Base-by-base conservation (phyloP, 2,888 invertebrate species). In the Tetrapedia diversipes region DNA sequence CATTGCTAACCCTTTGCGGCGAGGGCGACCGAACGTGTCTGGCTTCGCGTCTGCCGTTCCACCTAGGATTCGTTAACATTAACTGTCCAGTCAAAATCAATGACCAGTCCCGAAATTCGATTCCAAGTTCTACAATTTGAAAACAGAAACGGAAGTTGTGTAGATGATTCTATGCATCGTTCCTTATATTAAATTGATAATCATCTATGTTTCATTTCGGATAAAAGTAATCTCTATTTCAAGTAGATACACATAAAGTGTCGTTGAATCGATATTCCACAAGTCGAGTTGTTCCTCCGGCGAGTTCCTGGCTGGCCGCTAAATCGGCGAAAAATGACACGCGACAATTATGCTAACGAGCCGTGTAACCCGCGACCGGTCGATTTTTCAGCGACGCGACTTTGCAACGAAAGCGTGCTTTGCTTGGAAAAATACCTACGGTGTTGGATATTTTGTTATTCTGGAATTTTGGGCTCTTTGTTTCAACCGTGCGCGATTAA, bases 181-280 rank as follows among this genome's bases (percentile, higher is more conserved):
- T n/a, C n/a, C n/a, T n/a, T n/a, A n/a, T n/a, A n/a, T n/a, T n/a
- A n/a, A n/a, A n/a, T n/a, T n/a, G n/a, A n/a, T n/a, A n/a, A n/a
- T n/a, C n/a, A n/a, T n/a, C n/a, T n/a, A n/a, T n/a, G n/a, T n/a
- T n/a, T n/a, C n/a, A n/a, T n/a, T n/a, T n/a, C n/a, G n/a, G n/a
- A n/a, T n/a, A n/a, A n/a, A n/a, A n/a, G n/a, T n/a, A n/a, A n/a
- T n/a, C n/a, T n/a, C n/a, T n/a, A n/a, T n/a, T n/a, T n/a, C n/a
- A n/a, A n/a, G n/a, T n/a, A n/a, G n/a, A n/a, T n/a, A n/a, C n/a
- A n/a, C n/a, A n/a, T n/a, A n/a, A n/a, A n/a, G n/a, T n/a, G n/a
- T 67, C 70, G 77, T 77, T 65, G 65, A 81, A 81, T 81, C 77
- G 73, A 81, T 80, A 80, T 43, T 56, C 73, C 56, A 29, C 68